Evolutionary conservation across 1,140 invertebrate species (phyloP), one percentile per base, ranked within the genome.

Genomic region (Aphelinus atriplicis): DNA sequence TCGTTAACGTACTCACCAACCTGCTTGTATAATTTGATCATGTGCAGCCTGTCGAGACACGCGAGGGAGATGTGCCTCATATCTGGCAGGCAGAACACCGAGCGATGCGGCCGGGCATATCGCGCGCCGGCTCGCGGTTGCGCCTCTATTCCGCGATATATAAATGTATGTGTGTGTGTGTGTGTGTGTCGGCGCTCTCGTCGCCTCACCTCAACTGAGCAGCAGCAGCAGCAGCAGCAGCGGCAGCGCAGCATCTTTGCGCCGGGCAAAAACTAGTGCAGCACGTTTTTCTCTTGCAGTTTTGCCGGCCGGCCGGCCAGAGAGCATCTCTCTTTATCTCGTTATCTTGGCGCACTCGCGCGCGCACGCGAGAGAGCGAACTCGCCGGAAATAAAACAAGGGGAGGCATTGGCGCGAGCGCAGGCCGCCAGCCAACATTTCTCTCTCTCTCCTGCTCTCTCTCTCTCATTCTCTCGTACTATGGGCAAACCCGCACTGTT

Each of bases 21-120:
- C 63, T 65, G 48, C 56, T 66, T 71, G 56, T 71, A 76, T 55
- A 66, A 71, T 48, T 76, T 76, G 61, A 76, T 66, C 69, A 76
- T 76, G 6, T 65, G 73, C 7, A 75, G 65, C 26, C 58, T 75
- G 2, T 42, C 4, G 5, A 62, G n/a, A 10, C 72, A 68, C n/a
- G 64, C 45, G 4, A 10, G 6, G 50, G 50, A 61, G 43, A 73
- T 55, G 62, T 73, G 3, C 43, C 53, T 43, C 65, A 67, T 67
- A 26, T 26, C 26, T 26, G 26, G 26, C 26, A 26, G 26, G 26
- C 26, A 26, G 26, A 26, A 26, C 26, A 26, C 26, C 26, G 26
- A 26, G 26, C 26, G 26, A 26, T 26, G 26, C 26, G 26, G 26
- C 26, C 26, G 26, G 26, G 26, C 26, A 26, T 26, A 26, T 26